These are phyloP conservation scores for Meloidogyne floridensis DNA, from an alignment of 1,140 invertebrate species.

Conservation along the genomic window DNA sequence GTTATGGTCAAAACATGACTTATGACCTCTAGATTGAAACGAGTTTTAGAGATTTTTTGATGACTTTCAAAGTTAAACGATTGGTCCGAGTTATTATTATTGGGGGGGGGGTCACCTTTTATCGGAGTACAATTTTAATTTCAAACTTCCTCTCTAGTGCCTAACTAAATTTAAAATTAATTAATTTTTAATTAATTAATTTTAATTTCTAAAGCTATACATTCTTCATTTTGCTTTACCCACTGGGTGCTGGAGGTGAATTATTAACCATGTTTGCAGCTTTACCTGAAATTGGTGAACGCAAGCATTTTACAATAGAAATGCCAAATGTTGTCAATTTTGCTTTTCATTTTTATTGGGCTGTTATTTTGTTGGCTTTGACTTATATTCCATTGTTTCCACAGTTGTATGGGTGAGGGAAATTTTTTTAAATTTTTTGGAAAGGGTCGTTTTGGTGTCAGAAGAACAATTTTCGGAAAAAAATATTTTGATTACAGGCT, in stretches of 20 bases:
- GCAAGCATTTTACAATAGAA: constrained; percentile 75
- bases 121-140: too few relatives aligned
- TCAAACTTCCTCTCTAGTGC: too few relatives aligned
- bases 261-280: constrained; percentile 81
- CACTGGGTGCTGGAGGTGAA: constrained; percentile 89
- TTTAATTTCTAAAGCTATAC: constrained; percentile 75
- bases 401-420: constrained; percentile 72
- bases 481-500: too few relatives aligned
- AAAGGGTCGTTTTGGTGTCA: not conserved
- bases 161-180: too few relatives aligned
- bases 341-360: constrained; percentile 81
- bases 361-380: constrained; percentile 78
- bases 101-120: too few relatives aligned
- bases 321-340: constrained; percentile 85
- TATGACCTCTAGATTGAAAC: too few relatives aligned
- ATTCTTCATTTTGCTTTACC: constrained; percentile 87
- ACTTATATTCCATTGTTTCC: constrained; percentile 87
- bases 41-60: too few relatives aligned
- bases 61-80: too few relatives aligned
- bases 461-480: not conserved
- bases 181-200: too few relatives aligned
- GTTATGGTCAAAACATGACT: too few relatives aligned
- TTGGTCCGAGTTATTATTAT: too few relatives aligned
- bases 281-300: constrained; percentile 73
- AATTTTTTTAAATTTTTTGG: not conserved